phyloP scores from a whole-genome alignment of 2,888 invertebrate genomes.

The Bimastos eiseni region DNA sequence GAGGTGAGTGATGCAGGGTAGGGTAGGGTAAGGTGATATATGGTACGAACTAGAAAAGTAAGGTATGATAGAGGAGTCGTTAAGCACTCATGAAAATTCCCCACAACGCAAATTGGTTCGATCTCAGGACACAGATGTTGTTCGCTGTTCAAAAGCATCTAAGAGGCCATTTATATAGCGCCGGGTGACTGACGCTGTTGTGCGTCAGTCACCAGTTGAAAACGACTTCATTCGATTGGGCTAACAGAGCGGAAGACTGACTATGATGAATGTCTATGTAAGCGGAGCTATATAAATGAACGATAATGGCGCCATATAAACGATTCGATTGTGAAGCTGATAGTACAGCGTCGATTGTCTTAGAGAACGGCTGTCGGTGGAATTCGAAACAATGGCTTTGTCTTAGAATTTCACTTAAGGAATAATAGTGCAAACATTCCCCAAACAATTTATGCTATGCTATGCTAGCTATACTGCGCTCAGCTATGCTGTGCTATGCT shows the following conservation, averaged over 20 bases:
- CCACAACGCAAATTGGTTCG: background rate
- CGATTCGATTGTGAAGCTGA: background rate
- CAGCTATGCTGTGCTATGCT: background rate
- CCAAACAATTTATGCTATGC: background rate
- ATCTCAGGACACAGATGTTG: no score
- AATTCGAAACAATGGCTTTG: background rate
- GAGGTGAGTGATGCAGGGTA: background rate
- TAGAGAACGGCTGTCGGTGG: background rate
- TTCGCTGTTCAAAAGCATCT: background rate
- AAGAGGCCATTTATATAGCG: background rate
- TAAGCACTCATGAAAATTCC: background rate
- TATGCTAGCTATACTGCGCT: background rate
- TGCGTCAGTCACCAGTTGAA: background rate
- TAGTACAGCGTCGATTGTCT: background rate
- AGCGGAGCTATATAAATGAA: background rate
- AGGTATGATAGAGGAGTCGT: background rate
- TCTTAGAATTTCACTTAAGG: background rate
- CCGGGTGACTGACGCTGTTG: no score
- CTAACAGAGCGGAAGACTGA: background rate
- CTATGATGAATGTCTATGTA: background rate
- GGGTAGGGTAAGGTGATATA: background rate
- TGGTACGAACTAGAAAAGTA: background rate
- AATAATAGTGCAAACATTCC: background rate
- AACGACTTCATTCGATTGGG: background rate
- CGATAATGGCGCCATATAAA: conserved; percentile 2